Evolutionary conservation across 2,888 invertebrate genomes (phyloP).

Genomic region (Ichneumon xanthorius): DNA sequence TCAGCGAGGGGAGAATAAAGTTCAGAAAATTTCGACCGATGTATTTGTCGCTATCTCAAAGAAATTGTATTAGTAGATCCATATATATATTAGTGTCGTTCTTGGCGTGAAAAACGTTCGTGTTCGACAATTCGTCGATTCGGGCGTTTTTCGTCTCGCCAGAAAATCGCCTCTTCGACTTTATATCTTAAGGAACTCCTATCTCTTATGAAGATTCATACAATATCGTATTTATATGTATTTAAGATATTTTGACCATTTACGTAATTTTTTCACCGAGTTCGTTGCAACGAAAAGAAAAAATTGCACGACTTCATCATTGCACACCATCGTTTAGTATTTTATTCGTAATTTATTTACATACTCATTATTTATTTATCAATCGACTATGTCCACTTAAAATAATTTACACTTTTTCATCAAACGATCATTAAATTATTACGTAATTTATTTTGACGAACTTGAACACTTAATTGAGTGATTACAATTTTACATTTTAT

Average conservation of each 20-base stretch:
- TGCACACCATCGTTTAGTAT: conserved; percentile 10
- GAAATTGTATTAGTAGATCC: conserved; percentile 29
- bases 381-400: conserved; percentile 14
- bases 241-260: conserved; percentile 17
- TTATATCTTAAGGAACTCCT: not conserved
- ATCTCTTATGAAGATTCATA: not conserved
- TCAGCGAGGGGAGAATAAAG: not conserved
- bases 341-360: conserved; percentile 39
- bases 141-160: conserved; percentile 9
- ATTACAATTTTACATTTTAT: conserved; percentile 40
- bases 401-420: conserved; percentile 2
- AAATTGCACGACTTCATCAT: conserved; percentile 12
- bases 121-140: conserved; percentile 16
- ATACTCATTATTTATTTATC: conserved; percentile 46
- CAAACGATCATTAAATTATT: conserved; percentile 61
- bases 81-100: conserved; percentile 24
- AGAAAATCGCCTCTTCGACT: conserved; percentile 19
- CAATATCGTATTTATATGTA: not conserved
- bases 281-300: conserved; percentile 15
- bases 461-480: conserved; percentile 47
- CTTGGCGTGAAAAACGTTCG: conserved; percentile 19
- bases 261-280: conserved; percentile 26
- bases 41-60: conserved; percentile 24
- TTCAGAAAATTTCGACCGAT: conserved; percentile 14
- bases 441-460: conserved; percentile 62